These are phyloP conservation scores for Macropis europaea DNA, from an alignment of 2,888 invertebrate species.

Conservation along the genomic window DNA sequence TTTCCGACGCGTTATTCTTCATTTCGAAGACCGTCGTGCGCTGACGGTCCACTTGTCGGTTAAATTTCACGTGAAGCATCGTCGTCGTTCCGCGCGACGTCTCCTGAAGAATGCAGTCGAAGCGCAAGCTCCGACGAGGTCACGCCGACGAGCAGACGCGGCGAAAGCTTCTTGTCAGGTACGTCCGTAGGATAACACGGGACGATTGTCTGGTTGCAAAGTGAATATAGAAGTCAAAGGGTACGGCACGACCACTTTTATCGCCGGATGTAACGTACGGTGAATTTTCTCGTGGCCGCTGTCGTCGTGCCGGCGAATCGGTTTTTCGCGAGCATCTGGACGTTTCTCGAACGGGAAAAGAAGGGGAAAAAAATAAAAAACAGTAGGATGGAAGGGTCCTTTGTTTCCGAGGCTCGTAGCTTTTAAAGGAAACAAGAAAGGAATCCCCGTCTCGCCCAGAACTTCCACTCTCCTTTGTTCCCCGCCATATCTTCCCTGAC, in stretches of 20 bases:
- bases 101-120: conserved; percentile 7
- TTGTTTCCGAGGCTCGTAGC: conserved; percentile 48
- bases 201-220: conserved; percentile 17
- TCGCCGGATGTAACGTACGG: conserved; percentile 21
- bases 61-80: conserved; percentile 8
- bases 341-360: neutral
- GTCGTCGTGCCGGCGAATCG: conserved; percentile 49
- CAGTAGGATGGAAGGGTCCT: conserved; percentile 39
- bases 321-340: conserved; percentile 48
- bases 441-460: conserved; percentile 22
- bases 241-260: conserved; percentile 30
- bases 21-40: neutral
- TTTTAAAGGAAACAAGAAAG: conserved; percentile 43
- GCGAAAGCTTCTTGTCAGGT: neutral
- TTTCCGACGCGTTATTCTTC: too few relatives aligned
- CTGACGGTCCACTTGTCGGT: conserved; percentile 20
- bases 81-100: conserved; percentile 11
- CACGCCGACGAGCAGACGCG: neutral
- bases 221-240: conserved; percentile 44
- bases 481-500: neutral
- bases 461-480: conserved; percentile 29
- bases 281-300: conserved; percentile 44
- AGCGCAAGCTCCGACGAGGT: conserved; percentile 1
- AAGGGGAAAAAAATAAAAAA: conserved; percentile 40
- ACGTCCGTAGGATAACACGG: neutral